Evolutionary conservation across 2,888 invertebrate genomes (phyloP), one percentile per base, ranked within the genome.

Genomic region (Leptopilina myrica): DNA sequence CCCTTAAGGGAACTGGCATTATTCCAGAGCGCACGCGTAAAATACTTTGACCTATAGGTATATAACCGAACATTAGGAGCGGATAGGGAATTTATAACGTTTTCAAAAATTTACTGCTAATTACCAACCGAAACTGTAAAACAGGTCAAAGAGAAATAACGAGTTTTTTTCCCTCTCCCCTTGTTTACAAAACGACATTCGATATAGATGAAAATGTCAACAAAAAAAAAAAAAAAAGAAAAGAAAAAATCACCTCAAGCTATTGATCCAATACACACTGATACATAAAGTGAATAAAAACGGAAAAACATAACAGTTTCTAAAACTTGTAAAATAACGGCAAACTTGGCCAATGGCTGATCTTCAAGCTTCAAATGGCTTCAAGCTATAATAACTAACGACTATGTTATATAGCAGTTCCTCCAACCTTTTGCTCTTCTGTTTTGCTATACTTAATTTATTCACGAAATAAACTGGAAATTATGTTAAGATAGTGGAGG

Each of bases 101-200:
- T 73, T 73, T 73, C 5, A 56, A 56, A 56, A 73, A 73, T 56
- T 73, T 73, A 73, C 73, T 73, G 73, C 73, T 73, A 73, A 73
- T 73, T 73, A 56, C 73, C 56, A 49, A 53, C 26, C 53, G 53
- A 69, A 49, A 14, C 53, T 73, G 73, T 56, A 56, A 53, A 40
- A 7, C 33, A 26, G 69, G 49, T 14, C 20, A 67, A 20, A 12
- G 26, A 26, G 15, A 69, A 67, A 62, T 67, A 46, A 67, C 14
- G 49, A 20, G 67, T 7, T 2, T 49, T 49, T 49, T 49, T 49
- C 9, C 11, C 11, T 11, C 6, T 9, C 11, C 11, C 11, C 11
- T 5, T 15, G 20, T 49, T 14, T 3, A 69, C 3, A 26, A n/a
- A 53, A 69, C 20, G 49, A 14, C n/a, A 49, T 69, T 67, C 67